phyloP scores from a whole-genome alignment of 2,888 invertebrate genomes.

The Eupithecia inturbata region DNA sequence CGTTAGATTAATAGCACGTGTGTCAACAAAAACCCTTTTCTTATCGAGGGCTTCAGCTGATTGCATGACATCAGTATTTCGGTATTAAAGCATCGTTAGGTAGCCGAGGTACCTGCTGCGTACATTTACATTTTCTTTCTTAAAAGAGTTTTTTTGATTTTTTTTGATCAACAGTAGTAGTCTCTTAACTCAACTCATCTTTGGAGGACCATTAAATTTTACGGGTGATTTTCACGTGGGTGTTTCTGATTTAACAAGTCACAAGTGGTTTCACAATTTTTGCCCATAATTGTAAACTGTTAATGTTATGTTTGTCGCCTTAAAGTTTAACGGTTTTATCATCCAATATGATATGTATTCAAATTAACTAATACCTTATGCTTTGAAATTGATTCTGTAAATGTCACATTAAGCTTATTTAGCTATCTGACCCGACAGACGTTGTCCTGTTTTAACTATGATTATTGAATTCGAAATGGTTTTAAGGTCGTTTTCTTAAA shows the following conservation, averaged over 20 bases:
- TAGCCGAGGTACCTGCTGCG: background rate
- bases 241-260: conserved; percentile 24
- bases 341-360: background rate
- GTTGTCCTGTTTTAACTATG: too few species aligned
- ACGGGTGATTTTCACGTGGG: conserved; percentile 26
- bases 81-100: conserved; percentile 42
- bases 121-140: conserved; percentile 13
- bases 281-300: conserved; percentile 4
- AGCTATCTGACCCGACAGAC: too few species aligned
- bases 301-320: conserved; percentile 10
- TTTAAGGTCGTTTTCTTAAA: too few species aligned
- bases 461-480: too few species aligned
- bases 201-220: conserved; percentile 31
- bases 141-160: too few species aligned
- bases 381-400: background rate
- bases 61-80: conserved; percentile 29
- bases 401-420: background rate
- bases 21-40: conserved; percentile 50
- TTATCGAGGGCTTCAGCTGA: conserved; percentile 56
- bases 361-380: background rate
- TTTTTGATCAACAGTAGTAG: conserved; percentile 22
- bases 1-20: conserved; percentile 56
- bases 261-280: conserved; percentile 8
- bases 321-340: background rate
- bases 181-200: too few species aligned